Evolutionary conservation across 2,113 vertebrate species (phyloP), one percentile per base, ranked within the genome.

Genomic region (Melanotaenia duboulayi): DNA sequence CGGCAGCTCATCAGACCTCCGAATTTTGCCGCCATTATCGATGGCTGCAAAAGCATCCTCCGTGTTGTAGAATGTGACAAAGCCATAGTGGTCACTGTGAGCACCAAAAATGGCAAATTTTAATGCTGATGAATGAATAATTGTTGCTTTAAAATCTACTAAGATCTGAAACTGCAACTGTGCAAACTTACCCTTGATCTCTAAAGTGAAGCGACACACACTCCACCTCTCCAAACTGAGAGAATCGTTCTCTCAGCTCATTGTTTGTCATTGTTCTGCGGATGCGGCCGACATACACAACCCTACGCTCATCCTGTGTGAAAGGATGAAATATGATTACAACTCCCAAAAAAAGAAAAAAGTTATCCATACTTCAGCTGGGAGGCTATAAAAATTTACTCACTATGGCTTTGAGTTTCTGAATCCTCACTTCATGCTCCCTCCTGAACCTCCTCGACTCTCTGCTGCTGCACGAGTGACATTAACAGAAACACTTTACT

Each of bases 221-320:
- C 63, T 98, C 97, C 1, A 98, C 96, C 74, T 96, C 95, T 71
- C 97, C 97, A 0, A 97, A 97, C 72, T 95, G 92, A 63, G 95
- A 93, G 73, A 98, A 98, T 55, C 97, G 95, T 19, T 96, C 94
- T 65, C 93, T 94, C 84, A 98, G 90, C 64, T 98, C 96, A 0
- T 93, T 92, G 37, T 95, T 93, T 0, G 96, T 97, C 97, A 98
- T 97, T 0, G 92, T 91, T 71, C 93, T 93, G 79, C 95, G 93
- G 72, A 98, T 97, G 81, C 95, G 96, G 60, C 97, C 97, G 1
- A 98, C 95, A 17, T 98, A 98, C 69, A 98, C 97, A 28, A 98
- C 96, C 63, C 97, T 92, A 8, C 97, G 95, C 80, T 98, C 96
- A 68, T 98, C 96, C 97, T 98, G 86, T 9, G 70, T 2, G 4